phyloP scores from a whole-genome alignment of 2,113 vertebrate species.

The Chaetodon trifascialis region DNA sequence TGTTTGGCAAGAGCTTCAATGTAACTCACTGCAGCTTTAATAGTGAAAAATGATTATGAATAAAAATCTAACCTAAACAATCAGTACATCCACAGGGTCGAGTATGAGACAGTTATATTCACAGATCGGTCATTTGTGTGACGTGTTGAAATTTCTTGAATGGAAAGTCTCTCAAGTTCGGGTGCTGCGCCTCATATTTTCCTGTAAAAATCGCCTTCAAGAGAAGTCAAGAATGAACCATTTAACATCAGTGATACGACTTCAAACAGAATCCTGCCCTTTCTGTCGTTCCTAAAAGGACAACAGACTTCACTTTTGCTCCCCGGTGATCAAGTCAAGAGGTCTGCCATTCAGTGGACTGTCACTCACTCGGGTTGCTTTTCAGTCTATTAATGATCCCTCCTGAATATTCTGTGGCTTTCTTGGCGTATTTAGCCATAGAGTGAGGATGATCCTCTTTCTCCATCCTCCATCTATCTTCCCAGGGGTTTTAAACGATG shows the following conservation, averaged over 20 bases:
- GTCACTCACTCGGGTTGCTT: slow-evolving; percentile 7
- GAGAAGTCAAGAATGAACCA: slow-evolving; percentile 13
- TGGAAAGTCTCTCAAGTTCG: neutral
- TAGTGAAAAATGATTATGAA: neutral
- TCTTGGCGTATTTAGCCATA: slow-evolving; percentile 29
- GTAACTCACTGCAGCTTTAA: no score
- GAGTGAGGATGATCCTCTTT: slow-evolving; percentile 23
- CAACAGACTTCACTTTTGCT: slow-evolving; percentile 29
- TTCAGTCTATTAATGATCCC: slow-evolving; percentile 29
- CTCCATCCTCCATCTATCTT: slow-evolving; percentile 34
- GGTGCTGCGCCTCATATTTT: slow-evolving; percentile 4
- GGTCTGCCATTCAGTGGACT: slow-evolving; percentile 37
- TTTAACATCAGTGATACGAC: slow-evolving; percentile 21
- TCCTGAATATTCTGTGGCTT: slow-evolving; percentile 43
- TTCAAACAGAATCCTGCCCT: slow-evolving; percentile 34
- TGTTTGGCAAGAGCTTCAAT: no score
- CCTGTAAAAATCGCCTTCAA: neutral
- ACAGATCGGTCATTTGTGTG: neutral
- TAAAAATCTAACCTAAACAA: neutral
- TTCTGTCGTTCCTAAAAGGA: slow-evolving; percentile 31
- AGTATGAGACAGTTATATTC: neutral
- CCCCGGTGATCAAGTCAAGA: slow-evolving; percentile 39
- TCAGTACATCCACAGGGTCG: neutral
- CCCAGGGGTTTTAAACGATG: slow-evolving; percentile 55
- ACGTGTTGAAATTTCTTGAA: neutral